Evolutionary conservation across 2,797 vertebrate species (phyloP), one percentile per base, ranked within the genome.

Genomic region (Myripristis murdjan): DNA sequence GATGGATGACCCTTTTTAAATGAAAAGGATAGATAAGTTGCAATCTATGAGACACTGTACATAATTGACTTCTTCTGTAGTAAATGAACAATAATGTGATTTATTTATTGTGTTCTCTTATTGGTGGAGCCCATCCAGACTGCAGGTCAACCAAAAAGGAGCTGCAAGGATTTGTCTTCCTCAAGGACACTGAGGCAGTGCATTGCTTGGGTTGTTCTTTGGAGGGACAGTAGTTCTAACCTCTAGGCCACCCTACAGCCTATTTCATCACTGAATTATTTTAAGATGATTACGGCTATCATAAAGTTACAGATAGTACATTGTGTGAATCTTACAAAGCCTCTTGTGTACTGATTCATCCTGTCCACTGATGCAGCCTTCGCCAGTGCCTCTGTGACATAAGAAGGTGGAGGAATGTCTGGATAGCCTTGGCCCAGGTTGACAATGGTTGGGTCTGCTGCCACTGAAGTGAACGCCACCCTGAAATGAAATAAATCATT

Each of bases 401-500:
- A 97, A 2, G 78, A 79, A 37, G 98, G 98, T 77, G 97, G 97
- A 5, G 96, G 92, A 73, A 98, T 95, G 81, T 99, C 97, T 72
- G 98, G 97, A 62, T 86, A 92, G 9, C 98, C 98, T 85, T 98
- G 97, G 23, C 97, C 97, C 8, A 99, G 95, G 86, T 99, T 99
- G 44, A 99, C 96, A 26, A 98, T 70, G 7, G 96, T 92, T 0
- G 96, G 96, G 82, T 98, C 96, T 8, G 96, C 96, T 74, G 97
- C 95, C 83, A 98, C 35, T 16, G 96, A 93, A 1, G 96, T 96
- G 81, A 99, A 97, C 55, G 96, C 95, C 82, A 96, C 94, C 98
- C 98, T 99, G 70, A 39, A 74, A 58, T 11, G 15, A 47, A 53
- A 48, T 0, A 35, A 20, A 28, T 24, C 44, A 72, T 43, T 6